These are phyloP conservation scores for Resseliella maxima DNA, from an alignment of 2,888 invertebrate genomes.

Conservation along the genomic window DNA sequence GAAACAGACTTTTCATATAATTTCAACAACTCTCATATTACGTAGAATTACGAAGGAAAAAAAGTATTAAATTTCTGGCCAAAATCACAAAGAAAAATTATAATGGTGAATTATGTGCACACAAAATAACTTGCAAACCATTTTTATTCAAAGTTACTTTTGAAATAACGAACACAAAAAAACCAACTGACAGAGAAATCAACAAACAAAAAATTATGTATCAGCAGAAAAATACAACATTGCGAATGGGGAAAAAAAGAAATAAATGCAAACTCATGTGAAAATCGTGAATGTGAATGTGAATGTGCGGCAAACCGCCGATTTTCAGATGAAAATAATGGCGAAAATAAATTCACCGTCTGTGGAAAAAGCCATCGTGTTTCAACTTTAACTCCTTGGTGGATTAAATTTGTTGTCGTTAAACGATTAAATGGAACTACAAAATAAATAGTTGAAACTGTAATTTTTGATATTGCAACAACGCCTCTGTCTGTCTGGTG, in stretches of 20 bases:
- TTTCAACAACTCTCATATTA: not conserved
- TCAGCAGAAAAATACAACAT: not conserved
- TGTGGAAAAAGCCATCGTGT: no score
- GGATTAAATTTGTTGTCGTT: slow-evolving; percentile 51
- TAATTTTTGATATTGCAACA: not conserved
- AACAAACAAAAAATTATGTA: no score
- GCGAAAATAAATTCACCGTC: not conserved
- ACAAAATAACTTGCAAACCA: not conserved
- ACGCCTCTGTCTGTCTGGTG: not conserved
- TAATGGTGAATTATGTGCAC: slow-evolving; percentile 19
- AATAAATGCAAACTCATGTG: slow-evolving; percentile 11
- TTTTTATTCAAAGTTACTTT: not conserved
- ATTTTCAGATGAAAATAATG: not conserved
- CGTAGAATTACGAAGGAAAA: not conserved
- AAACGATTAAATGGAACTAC: slow-evolving; percentile 36
- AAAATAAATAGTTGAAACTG: slow-evolving; percentile 28
- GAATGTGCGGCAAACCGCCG: slow-evolving; percentile 19
- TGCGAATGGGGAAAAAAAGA: not conserved
- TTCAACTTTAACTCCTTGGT: slow-evolving; percentile 12
- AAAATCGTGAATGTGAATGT: slow-evolving; percentile 34
- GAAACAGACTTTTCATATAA: not conserved
- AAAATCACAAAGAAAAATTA: not conserved
- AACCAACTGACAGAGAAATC: not conserved
- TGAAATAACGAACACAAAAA: not conserved
- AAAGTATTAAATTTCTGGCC: not conserved